A percentile compares a stretch with the other conserved stretches of the same genome.
Conservation (phyloP, 2,888 invertebrate species). For the Protula sp. region DNA sequence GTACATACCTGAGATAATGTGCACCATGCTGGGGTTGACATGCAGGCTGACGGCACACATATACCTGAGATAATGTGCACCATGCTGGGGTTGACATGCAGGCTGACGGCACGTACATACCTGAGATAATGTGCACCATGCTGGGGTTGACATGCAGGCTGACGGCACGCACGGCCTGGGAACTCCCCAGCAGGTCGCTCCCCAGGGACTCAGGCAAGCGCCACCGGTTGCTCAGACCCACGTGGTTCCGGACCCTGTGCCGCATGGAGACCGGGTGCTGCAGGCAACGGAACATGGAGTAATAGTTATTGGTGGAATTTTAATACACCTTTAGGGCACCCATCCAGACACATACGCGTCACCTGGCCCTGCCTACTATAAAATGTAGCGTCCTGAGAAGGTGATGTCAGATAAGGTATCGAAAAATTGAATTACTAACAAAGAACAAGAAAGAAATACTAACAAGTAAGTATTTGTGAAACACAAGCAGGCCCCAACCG, state of each 20-base stretch:
- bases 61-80: slow-evolving; percentile 33
- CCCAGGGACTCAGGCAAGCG: slow-evolving; percentile 44
- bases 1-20: slow-evolving; percentile 1
- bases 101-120: slow-evolving; percentile 29
- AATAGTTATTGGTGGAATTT: too few species aligned
- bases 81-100: slow-evolving; percentile 21
- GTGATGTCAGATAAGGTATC: too few species aligned
- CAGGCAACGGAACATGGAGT: too few species aligned
- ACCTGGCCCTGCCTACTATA: too few species aligned
- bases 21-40: slow-evolving; percentile 17
- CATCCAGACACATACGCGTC: too few species aligned
- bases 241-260: slow-evolving; percentile 39
- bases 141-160: not conserved
- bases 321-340: too few species aligned
- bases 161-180: slow-evolving; percentile 44
- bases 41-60: too few species aligned
- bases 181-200: slow-evolving; percentile 46
- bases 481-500: too few species aligned
- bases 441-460: too few species aligned
- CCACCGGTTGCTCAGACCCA: slow-evolving; percentile 49
- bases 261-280: slow-evolving; percentile 64
- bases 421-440: too few species aligned
- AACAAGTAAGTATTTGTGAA: too few species aligned
- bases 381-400: too few species aligned
- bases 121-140: slow-evolving; percentile 1